These are phyloP conservation scores for Picathartes gymnocephalus DNA, from an alignment of 2,113 vertebrate genomes.

Conservation along the genomic window DNA sequence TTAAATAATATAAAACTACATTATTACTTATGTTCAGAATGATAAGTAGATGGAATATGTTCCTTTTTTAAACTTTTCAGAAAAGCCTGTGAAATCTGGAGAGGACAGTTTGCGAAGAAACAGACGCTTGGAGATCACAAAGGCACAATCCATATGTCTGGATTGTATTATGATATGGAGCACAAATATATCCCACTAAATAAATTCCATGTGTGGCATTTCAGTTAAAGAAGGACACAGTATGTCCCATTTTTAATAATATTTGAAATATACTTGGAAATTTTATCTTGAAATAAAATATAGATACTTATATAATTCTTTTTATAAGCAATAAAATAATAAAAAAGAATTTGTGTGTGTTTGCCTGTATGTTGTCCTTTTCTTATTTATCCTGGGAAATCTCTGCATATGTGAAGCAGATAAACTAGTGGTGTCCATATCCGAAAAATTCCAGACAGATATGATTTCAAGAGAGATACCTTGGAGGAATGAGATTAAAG, in stretches of 20 bases:
- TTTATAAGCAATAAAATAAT: slow-evolving; percentile 19
- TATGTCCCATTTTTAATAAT: neutral
- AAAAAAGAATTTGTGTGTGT: neutral
- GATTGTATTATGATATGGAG: neutral
- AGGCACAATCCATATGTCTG: neutral
- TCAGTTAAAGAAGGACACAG: slow-evolving; percentile 7
- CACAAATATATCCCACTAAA: neutral
- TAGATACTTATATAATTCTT: neutral
- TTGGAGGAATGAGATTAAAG: slow-evolving; percentile 38
- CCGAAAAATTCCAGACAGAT: slow-evolving; percentile 40
- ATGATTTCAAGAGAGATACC: slow-evolving; percentile 47
- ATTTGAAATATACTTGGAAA: slow-evolving; percentile 24
- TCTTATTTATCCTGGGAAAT: neutral
- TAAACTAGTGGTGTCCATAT: slow-evolving; percentile 20
- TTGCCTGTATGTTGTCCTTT: neutral
- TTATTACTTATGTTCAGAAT: neutral
- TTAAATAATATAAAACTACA: neutral
- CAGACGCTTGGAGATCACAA: neutral
- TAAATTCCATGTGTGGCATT: neutral
- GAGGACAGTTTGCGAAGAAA: neutral
- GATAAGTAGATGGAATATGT: neutral
- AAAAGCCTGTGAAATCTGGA: neutral
- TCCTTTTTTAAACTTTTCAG: neutral
- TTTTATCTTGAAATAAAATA: slow-evolving; percentile 23
- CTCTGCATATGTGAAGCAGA: slow-evolving; percentile 44